phyloP scores from a whole-genome alignment of 2,797 vertebrate genomes.

The Artibeus jamaicensis region DNA sequence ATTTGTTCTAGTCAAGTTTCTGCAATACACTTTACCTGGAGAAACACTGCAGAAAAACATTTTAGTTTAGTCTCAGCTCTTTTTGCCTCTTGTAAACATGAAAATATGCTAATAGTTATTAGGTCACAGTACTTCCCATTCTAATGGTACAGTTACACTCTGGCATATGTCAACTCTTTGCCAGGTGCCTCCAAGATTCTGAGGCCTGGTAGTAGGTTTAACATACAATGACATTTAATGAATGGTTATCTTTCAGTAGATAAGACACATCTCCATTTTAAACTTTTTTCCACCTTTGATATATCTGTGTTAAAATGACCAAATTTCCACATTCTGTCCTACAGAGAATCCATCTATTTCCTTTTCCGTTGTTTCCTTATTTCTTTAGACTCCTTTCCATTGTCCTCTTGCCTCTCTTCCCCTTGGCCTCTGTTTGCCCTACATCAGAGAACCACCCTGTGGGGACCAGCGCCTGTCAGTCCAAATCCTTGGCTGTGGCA shows the following conservation, averaged over 20 bases:
- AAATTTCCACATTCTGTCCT: not conserved
- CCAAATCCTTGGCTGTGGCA: not conserved
- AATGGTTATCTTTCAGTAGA: not conserved
- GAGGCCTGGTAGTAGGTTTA: not conserved
- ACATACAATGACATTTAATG: not conserved
- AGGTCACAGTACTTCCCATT: not conserved
- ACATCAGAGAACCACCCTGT: not conserved
- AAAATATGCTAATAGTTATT: not conserved
- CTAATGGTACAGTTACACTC: not conserved
- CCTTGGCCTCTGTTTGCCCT: not conserved
- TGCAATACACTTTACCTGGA: not conserved
- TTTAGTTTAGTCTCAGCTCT: not conserved
- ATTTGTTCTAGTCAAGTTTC: conserved; percentile 1
- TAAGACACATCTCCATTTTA: not conserved
- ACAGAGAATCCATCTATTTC: not conserved
- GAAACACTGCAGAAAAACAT: not conserved
- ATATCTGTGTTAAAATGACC: not conserved
- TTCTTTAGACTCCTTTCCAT: not conserved
- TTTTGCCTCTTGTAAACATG: not conserved
- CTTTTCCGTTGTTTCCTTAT: not conserved
- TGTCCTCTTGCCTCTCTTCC: not conserved
- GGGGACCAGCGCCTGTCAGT: not conserved
- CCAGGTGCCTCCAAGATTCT: not conserved
- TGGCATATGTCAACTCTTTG: not conserved
- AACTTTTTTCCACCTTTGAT: not conserved